A percentile compares a stretch with the other conserved stretches of the same genome.
phyloP scores from a whole-genome alignment of 2,113 vertebrate genomes.

The Piprites chloris region DNA sequence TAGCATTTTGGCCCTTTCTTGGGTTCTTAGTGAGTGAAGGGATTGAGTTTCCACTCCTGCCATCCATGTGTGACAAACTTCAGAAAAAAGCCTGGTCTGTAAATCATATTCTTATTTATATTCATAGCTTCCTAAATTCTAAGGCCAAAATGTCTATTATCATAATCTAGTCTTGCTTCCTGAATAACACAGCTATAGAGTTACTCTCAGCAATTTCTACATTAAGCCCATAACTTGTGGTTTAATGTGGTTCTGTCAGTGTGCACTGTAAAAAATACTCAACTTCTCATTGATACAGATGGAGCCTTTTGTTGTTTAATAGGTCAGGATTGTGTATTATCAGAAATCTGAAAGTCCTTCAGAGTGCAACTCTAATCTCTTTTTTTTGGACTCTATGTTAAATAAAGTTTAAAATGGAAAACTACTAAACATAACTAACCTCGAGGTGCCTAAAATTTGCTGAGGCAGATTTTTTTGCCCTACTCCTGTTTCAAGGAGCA shows the following conservation, averaged over 20 bases:
- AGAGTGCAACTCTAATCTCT: neutral
- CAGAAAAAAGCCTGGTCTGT: neutral
- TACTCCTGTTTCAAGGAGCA: neutral
- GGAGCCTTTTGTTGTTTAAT: neutral
- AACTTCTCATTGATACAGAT: neutral
- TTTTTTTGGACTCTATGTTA: neutral
- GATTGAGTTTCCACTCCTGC: neutral
- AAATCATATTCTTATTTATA: constrained; percentile 47
- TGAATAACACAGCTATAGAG: constrained; percentile 28
- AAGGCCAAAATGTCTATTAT: constrained; percentile 37
- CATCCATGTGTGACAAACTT: neutral
- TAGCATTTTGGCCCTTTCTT: neutral
- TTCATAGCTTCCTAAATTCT: constrained; percentile 52
- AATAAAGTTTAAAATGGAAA: neutral
- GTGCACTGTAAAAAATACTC: constrained; percentile 10
- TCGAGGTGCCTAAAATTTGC: neutral
- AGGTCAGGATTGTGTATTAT: neutral
- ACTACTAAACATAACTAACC: neutral
- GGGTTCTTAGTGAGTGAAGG: neutral
- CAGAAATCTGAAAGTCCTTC: constrained; percentile 22
- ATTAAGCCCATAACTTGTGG: constrained; percentile 25
- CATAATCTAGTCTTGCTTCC: constrained; percentile 41
- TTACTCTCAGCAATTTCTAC: constrained; percentile 43
- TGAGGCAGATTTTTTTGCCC: neutral
- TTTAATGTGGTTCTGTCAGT: constrained; percentile 32